Evolutionary conservation across 2,797 vertebrate species (phyloP).

Genomic region (Simalia tracyae): DNA sequence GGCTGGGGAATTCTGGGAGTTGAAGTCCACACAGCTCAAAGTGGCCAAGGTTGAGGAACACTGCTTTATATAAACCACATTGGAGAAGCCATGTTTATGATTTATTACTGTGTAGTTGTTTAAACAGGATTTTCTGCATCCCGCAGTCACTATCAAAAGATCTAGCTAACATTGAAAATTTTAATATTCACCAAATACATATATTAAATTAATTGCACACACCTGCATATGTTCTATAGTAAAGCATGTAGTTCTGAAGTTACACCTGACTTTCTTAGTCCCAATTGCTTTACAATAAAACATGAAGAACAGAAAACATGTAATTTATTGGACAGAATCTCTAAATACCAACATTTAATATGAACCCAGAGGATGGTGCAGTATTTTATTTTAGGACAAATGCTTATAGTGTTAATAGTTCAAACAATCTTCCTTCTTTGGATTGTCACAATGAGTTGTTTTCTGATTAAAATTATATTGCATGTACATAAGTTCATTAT

Average conservation of each 20-base stretch:
- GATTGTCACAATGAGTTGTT: background rate
- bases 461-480: slow-evolving; percentile 47
- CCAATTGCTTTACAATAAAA: slow-evolving; percentile 48
- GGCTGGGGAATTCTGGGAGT: no score
- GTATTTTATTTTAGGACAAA: slow-evolving; percentile 41
- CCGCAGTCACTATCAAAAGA: background rate
- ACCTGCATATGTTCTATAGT: slow-evolving; percentile 15
- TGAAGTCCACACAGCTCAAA: no score
- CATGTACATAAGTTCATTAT: background rate
- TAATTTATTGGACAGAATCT: slow-evolving; percentile 45
- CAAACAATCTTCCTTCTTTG: slow-evolving; percentile 23
- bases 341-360: slow-evolving; percentile 54
- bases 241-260: slow-evolving; percentile 30
- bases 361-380: slow-evolving; percentile 30
- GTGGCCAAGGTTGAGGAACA: background rate
- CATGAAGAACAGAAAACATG: slow-evolving; percentile 53
- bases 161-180: background rate
- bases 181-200: background rate
- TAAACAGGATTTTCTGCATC: background rate
- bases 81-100: background rate
- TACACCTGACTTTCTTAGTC: slow-evolving; percentile 17
- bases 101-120: background rate
- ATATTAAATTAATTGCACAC: background rate
- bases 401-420: slow-evolving; percentile 48
- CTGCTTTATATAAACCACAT: background rate